Percentiles rank a stretch among this genome's conserved stretches.
phyloP scores from a whole-genome alignment of 2,113 vertebrate species.

The Cyprinodon brontotheroides region DNA sequence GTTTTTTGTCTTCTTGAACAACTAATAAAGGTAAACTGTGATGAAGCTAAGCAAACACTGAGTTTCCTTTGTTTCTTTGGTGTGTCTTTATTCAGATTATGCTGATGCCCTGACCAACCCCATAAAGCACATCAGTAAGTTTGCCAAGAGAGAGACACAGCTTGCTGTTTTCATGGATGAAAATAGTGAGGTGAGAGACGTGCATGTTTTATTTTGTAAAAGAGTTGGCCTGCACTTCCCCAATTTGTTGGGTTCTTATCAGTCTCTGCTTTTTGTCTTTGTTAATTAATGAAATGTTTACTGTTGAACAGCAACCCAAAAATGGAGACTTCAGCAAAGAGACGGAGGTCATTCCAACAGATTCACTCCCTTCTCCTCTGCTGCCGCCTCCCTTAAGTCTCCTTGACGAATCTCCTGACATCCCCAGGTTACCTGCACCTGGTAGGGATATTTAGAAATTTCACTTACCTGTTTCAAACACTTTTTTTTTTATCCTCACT shows the following conservation, averaged over 20 bases:
- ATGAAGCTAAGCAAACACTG: neutral
- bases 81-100: constrained; percentile 78
- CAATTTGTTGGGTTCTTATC: neutral
- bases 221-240: neutral
- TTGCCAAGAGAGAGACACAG: constrained; percentile 85
- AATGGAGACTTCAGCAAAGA: constrained; percentile 35
- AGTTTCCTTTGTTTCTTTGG: neutral
- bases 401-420: constrained; percentile 27
- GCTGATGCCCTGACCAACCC: constrained; percentile 88
- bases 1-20: neutral
- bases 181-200: constrained; percentile 75
- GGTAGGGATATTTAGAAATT: constrained; percentile 45
- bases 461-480: neutral
- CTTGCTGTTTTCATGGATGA: constrained; percentile 85
- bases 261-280: neutral
- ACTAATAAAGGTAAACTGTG: neutral
- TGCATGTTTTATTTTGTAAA: neutral
- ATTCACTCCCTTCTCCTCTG: constrained; percentile 6
- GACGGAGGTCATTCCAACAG: neutral
- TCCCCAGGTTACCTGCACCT: constrained; percentile 48
- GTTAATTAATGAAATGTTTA: neutral
- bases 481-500: neutral
- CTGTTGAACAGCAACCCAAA: constrained; percentile 51
- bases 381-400: neutral
- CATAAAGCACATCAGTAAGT: constrained; percentile 85